Evolutionary conservation across 2,888 invertebrate species (phyloP), one percentile per base, ranked within the genome.

Genomic region (Hirudinaria manillensis): DNA sequence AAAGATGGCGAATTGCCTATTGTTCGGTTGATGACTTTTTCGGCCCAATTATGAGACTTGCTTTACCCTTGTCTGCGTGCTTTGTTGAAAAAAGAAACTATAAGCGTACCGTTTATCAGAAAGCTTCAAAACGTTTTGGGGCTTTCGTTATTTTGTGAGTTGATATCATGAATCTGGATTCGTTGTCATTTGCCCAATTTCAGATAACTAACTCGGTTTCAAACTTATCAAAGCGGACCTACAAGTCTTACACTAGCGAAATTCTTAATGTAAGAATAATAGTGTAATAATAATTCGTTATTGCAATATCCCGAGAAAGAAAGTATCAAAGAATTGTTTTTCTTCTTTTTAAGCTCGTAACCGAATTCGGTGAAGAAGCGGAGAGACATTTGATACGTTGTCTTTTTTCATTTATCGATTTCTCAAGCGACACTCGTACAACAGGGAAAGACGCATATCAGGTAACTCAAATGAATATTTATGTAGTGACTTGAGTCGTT

Each of bases 111-210:
- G 61, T 61, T 68, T 68, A 34, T 32, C 36, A 34, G 68, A 68
- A 68, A 68, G 68, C 36, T 68, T 36, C 68, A 29, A 68, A 68
- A n/a, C 32, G 32, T 29, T 34, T 68, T 68, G 68, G 93, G 93
- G 93, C 92, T 93, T 93, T 93, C 92, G 91, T 90, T 89, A 90
- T 90, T 73, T 89, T 91, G 89, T 89, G 75, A 83, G 81, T 83
- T 82, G 83, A 79, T 83, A 84, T 82, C 83, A 85, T 85, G 85
- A 84, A 84, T 84, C 93, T 94, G 91, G 95, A 95, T 91, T 92
- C 94, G 90, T 91, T 94, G 90, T 93, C 93, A 90, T 92, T 94
- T 91, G 93, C 94, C 90, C 91, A 95, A 91, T 93, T 93, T 90
- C 94, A 95, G 91, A 95, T 96, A 89, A 92, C 92, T 91, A 92